Evolutionary conservation across 2,113 vertebrate species (phyloP).

Genomic region (Bubo scandiacus): DNA sequence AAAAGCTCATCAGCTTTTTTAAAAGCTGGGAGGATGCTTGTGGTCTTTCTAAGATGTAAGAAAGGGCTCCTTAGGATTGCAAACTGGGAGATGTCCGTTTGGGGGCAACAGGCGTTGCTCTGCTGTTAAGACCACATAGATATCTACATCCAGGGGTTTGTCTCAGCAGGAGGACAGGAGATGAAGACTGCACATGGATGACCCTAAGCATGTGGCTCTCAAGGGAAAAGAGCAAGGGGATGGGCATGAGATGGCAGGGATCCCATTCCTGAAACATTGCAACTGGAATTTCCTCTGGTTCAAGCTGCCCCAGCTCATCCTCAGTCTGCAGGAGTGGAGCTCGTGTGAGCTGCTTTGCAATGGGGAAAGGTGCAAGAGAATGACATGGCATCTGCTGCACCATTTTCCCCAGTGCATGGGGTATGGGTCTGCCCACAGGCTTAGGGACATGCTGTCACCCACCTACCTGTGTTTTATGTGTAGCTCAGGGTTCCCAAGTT

Average conservation of each 20-base stretch:
- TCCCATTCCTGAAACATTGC: background rate
- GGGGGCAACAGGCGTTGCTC: background rate
- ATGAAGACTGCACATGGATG: background rate
- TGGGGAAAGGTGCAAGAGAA: background rate
- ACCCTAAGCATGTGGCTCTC: background rate
- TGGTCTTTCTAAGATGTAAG: background rate
- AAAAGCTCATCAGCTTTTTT: background rate
- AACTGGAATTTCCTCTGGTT: background rate
- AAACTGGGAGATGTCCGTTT: background rate
- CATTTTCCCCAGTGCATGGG: background rate
- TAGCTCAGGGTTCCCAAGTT: too few relatives aligned
- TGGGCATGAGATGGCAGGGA: background rate
- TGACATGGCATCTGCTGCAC: background rate
- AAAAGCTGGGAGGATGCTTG: background rate
- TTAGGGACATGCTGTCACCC: background rate
- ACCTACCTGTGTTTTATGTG: too few relatives aligned
- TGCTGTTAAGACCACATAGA: background rate
- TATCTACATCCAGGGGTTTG: background rate
- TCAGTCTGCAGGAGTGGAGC: background rate
- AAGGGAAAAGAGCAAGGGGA: background rate
- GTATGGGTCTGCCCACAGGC: background rate
- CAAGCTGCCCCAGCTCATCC: background rate
- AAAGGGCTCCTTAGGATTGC: background rate
- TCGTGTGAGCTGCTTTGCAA: background rate
- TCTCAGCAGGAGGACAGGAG: background rate